A percentile compares a stretch with the other conserved stretches of the same genome.
Evolutionary conservation across 2,797 vertebrate genomes (phyloP).

Genomic region (Netta rufina): DNA sequence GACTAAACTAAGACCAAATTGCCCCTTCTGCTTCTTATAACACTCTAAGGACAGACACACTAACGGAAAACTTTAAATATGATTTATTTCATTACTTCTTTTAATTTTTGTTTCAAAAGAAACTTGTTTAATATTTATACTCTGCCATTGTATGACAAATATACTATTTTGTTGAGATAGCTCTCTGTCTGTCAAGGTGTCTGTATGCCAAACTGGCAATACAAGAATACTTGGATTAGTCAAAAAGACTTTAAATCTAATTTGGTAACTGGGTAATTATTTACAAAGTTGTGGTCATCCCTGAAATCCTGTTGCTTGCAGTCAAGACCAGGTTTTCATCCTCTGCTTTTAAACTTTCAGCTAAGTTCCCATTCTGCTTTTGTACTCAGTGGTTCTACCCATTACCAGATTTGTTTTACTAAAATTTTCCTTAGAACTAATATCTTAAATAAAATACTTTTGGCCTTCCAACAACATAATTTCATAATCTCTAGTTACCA

Average conservation of each 20-base stretch:
- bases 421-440: background rate
- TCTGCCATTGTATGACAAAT: background rate
- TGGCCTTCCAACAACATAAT: background rate
- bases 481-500: background rate
- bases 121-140: background rate
- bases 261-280: background rate
- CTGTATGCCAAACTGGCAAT: background rate
- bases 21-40: background rate
- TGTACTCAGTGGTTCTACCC: background rate
- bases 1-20: background rate
- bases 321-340: background rate
- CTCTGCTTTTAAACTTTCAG: background rate
- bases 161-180: background rate
- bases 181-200: background rate
- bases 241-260: background rate
- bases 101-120: background rate
- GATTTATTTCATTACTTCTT: background rate
- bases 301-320: background rate
- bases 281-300: background rate
- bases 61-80: background rate
- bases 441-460: background rate
- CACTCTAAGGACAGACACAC: background rate
- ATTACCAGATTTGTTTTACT: background rate
- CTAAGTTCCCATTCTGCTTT: background rate
- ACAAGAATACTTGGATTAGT: background rate